Evolutionary conservation across 2,797 vertebrate species (phyloP), one percentile per base, ranked within the genome.

Genomic region (Schizopygopsis pylzovi): DNA sequence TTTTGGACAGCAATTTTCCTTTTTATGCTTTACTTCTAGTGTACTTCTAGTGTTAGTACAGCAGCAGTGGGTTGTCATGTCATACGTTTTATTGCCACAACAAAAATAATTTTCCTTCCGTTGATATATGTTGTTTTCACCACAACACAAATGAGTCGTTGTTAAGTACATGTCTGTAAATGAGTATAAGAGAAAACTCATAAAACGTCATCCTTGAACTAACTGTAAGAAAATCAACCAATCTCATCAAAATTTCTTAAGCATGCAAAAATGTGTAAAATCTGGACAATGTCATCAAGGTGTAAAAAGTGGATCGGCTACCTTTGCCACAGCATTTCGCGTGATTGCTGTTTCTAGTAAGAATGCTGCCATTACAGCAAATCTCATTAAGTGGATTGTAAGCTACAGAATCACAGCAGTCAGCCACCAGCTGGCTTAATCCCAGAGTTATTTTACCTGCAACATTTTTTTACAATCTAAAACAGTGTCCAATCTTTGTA

Each of bases 311-410:
- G 54, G 16, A 43, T 45, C 15, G 12, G 16, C 3, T 86, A 86
- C 87, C 72, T 77, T 67, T 28, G 28, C 54, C 65, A 78, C 45
- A 49, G 54, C 82, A 84, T 8, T 12, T 7, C 0, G 5, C 12
- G 0, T 47, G 1, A 45, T 71, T 13, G 10, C 25, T 65, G 15
- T 0, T 37, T 52, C 54, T 43, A 52, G 11, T 79, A 0, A 12
- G 1, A 33, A 86, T 3, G 0, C 0, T 10, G 11, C 1, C 45
- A 2, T 45, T 1, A 45, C 85, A 88, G 54, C 87, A 88, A 25
- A 86, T 71, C 72, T 88, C 43, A 81, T 88, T 88, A 9, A 88
- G n/a, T 1, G 20, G 63, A 76, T 88, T 88, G 54, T 22, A 84
- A 4, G 85, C 71, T 33, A 54, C 6, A 18, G 71, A 45, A 56